A percentile compares a stretch with the other conserved stretches of the same genome.
phyloP scores from a whole-genome alignment of 2,797 vertebrate genomes.

The Pipistrellus pipistrellus region DNA sequence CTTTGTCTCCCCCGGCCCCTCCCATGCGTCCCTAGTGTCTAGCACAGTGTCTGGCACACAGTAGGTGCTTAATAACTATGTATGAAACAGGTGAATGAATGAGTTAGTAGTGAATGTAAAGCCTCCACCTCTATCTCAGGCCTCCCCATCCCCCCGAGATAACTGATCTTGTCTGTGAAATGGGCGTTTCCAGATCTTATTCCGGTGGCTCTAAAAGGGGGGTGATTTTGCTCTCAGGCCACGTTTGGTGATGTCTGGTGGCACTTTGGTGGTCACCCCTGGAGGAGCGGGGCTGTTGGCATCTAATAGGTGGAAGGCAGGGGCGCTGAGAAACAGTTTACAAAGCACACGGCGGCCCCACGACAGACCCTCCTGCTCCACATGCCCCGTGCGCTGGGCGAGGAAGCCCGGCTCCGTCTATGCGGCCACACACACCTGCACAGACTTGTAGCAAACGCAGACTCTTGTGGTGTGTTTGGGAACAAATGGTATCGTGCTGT shows the following conservation, averaged over 20 bases:
- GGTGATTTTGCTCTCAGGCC: background rate
- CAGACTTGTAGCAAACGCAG: background rate
- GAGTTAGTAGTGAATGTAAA: background rate
- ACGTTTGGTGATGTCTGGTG: background rate
- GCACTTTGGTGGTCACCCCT: background rate
- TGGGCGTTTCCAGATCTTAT: background rate
- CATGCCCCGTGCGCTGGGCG: accelerated
- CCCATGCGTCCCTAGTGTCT: background rate
- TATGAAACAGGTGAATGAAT: background rate
- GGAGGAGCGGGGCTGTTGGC: no score
- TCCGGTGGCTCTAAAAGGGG: background rate
- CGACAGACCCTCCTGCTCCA: background rate
- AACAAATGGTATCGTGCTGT: background rate
- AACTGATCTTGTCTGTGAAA: background rate
- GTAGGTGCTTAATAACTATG: background rate
- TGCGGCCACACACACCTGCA: accelerated
- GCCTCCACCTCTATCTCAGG: background rate
- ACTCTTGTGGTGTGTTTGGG: background rate
- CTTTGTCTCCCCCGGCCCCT: background rate
- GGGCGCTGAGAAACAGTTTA: background rate
- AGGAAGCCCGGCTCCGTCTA: background rate
- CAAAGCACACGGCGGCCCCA: background rate
- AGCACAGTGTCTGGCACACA: background rate
- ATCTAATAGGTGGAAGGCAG: background rate
- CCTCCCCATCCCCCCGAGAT: background rate